These are phyloP conservation scores for Eilema sororculum DNA, from an alignment of 2,888 invertebrate genomes.

Conservation along the genomic window DNA sequence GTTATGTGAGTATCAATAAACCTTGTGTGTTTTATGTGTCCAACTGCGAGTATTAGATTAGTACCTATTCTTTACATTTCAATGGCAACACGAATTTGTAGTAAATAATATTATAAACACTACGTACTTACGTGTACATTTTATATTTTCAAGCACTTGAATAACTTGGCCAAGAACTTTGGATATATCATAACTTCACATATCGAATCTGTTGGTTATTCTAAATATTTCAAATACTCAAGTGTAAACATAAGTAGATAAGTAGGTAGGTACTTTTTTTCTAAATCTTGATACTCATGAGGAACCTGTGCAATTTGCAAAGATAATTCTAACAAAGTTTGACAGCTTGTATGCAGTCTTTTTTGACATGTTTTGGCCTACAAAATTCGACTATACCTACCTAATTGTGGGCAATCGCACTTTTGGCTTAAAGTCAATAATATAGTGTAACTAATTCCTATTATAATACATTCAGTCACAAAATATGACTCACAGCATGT, in stretches of 20 bases:
- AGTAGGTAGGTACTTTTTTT: neutral
- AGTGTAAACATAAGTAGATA: conserved; percentile 35
- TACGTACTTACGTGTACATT: neutral
- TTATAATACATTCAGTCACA: neutral
- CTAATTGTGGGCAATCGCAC: neutral
- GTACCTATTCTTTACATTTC: conserved; percentile 5
- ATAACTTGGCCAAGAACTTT: conserved; percentile 31
- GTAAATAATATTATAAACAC: neutral
- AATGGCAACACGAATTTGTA: conserved; percentile 8
- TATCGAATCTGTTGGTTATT: conserved; percentile 51
- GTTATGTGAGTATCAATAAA: conserved; percentile 2
- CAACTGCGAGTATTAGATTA: neutral
- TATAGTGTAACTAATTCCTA: conserved; percentile 5
- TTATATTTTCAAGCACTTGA: conserved; percentile 20
- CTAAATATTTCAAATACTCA: conserved; percentile 42
- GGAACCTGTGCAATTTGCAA: neutral
- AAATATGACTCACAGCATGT: conserved; percentile 46
- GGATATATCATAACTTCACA: conserved; percentile 52
- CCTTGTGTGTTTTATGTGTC: neutral
- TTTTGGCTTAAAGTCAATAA: neutral
- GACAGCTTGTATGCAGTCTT: neutral
- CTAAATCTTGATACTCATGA: neutral
- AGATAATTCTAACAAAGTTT: neutral
- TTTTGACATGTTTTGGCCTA: neutral
- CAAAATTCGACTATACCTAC: neutral